Conservation (phyloP, 2,113 vertebrate genomes). For the Rhizomys pruinosus region DNA sequence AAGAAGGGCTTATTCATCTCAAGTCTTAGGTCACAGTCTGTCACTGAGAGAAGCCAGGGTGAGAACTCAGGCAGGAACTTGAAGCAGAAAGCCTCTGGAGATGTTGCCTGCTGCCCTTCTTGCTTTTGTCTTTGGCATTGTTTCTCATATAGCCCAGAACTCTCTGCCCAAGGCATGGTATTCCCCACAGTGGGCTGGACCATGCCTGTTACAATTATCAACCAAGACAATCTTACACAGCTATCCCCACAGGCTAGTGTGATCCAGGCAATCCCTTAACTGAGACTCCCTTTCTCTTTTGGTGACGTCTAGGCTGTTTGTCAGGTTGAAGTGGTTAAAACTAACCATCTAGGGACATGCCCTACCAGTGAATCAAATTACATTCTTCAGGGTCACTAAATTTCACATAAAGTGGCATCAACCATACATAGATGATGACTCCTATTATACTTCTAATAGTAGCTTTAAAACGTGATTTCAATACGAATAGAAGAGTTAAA, state of each 20-base stretch:
- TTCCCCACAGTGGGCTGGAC: neutral
- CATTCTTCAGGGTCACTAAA: neutral
- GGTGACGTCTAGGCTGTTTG: neutral
- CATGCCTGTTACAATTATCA: neutral
- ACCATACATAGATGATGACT: neutral
- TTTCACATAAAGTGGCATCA: neutral
- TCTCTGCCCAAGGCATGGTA: neutral
- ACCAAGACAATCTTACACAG: neutral
- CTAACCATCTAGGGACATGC: neutral
- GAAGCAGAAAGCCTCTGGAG: neutral
- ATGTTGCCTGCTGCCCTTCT: neutral
- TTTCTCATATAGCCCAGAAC: neutral
- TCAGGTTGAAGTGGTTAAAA: neutral
- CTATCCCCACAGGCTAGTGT: neutral
- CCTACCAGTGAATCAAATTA: neutral
- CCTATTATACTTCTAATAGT: neutral
- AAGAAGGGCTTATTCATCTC: neutral
- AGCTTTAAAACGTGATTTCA: neutral
- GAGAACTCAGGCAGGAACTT: neutral
- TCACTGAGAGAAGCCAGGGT: neutral
- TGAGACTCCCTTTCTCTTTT: neutral
- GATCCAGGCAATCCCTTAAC: neutral
- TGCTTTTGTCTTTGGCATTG: neutral
- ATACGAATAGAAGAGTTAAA: neutral
- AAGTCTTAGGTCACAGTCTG: neutral